Evolutionary conservation across 2,888 invertebrate genomes (phyloP).

Genomic region (Stenodema calcarata): DNA sequence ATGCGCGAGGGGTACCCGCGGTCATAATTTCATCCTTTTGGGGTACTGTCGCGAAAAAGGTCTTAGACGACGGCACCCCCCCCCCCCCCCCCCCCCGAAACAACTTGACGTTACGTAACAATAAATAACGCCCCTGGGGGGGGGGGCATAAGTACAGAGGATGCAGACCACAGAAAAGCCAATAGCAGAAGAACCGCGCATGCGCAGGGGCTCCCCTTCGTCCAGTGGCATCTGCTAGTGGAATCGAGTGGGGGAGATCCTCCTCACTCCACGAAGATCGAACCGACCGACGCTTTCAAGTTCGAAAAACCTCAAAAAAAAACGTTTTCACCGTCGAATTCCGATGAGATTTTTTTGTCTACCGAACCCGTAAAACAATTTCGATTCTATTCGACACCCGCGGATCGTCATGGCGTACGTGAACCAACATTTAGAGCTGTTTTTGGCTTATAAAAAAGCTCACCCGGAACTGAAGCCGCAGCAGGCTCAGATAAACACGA

Average conservation of each 20-base stretch:
- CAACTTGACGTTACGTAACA: slow-evolving; percentile 14
- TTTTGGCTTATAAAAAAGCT: slow-evolving; percentile 21
- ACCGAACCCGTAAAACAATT: not conserved
- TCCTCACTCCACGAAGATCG: not conserved
- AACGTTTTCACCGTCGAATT: too few species aligned
- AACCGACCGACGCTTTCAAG: too few species aligned
- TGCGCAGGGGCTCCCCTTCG: slow-evolving; percentile 4
- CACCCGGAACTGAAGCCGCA: slow-evolving; percentile 30
- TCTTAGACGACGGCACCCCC: not conserved
- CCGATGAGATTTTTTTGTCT: too few species aligned
- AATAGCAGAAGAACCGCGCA: not conserved
- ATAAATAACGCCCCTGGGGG: not conserved
- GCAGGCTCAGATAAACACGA: slow-evolving; percentile 29
- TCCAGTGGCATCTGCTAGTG: slow-evolving; percentile 10
- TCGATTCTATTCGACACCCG: not conserved
- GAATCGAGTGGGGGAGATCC: not conserved
- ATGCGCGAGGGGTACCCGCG: too few species aligned
- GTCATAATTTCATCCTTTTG: too few species aligned
- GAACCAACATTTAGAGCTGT: slow-evolving; percentile 26
- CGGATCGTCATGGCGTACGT: slow-evolving; percentile 42
- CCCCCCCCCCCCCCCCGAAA: not conserved
- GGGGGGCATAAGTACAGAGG: not conserved
- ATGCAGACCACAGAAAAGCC: not conserved
- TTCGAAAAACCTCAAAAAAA: too few species aligned
- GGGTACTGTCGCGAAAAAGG: too few species aligned